These are phyloP conservation scores for Vireo griseus DNA, from an alignment of 2,797 vertebrate species.

Conservation along the genomic window DNA sequence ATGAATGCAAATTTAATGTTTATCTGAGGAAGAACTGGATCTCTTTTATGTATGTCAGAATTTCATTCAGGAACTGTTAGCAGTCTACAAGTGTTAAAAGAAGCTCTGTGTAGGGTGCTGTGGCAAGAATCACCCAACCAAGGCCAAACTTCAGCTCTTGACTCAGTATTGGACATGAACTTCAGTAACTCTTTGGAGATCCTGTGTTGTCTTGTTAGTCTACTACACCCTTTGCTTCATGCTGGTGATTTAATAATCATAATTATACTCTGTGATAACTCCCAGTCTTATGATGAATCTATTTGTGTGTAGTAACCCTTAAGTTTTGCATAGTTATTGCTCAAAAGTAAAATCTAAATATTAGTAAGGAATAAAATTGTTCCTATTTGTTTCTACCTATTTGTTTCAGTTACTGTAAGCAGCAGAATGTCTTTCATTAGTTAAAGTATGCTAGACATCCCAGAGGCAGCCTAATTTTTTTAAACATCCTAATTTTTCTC, in stretches of 20 bases:
- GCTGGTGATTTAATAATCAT: background rate
- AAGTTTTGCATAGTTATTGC: background rate
- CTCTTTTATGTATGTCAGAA: background rate
- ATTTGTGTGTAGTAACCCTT: background rate
- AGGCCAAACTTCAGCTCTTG: background rate
- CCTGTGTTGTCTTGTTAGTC: background rate
- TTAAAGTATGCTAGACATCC: background rate
- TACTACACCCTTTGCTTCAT: background rate
- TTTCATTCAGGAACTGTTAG: background rate
- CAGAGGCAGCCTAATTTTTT: background rate
- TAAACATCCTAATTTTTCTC: background rate
- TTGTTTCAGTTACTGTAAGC: background rate
- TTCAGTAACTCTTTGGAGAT: background rate
- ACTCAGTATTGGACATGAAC: background rate
- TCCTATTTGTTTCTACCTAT: background rate
- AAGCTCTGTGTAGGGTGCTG: background rate
- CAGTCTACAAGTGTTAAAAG: background rate
- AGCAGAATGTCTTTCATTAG: background rate
- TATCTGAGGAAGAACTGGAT: background rate
- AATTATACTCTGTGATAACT: conserved; percentile 34
- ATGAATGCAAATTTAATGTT: background rate
- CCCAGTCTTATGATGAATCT: background rate
- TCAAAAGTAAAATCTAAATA: conserved; percentile 20
- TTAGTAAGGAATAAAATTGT: background rate
- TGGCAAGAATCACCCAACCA: background rate